Evolutionary conservation across 2,888 invertebrate genomes (phyloP).

Genomic region (Mylabris sibirica): DNA sequence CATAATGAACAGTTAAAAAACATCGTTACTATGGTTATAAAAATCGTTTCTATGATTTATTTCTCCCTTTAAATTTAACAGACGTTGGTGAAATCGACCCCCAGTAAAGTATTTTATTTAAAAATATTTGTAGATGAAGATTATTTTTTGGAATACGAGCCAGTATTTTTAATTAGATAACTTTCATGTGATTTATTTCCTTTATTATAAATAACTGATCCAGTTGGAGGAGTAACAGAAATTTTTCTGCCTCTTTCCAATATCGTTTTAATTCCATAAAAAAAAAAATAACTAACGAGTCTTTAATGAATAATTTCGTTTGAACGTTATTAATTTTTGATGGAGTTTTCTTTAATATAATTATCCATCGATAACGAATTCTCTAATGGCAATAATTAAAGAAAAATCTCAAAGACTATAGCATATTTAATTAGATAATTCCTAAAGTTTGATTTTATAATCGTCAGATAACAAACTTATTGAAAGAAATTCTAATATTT

Average conservation of each 20-base stretch:
- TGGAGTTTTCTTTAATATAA: background rate
- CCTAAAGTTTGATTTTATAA: background rate
- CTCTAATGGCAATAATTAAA: background rate
- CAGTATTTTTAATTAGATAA: too few relatives aligned
- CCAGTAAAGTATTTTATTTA: too few relatives aligned
- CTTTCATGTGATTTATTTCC: too few relatives aligned
- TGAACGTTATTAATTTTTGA: background rate
- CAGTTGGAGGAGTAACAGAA: too few relatives aligned
- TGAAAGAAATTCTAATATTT: background rate
- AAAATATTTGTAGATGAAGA: too few relatives aligned
- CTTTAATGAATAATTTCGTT: background rate
- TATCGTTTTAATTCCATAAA: background rate
- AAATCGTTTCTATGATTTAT: too few relatives aligned
- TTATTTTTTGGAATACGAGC: background rate
- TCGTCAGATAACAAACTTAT: background rate
- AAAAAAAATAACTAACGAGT: background rate
- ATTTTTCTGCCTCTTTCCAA: too few relatives aligned
- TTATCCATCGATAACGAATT: background rate
- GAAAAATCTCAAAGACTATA: background rate
- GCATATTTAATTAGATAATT: background rate
- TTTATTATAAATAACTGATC: too few relatives aligned
- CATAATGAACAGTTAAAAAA: too few relatives aligned
- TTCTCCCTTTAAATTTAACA: too few relatives aligned
- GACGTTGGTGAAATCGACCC: too few relatives aligned
- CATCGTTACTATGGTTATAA: too few relatives aligned